A percentile compares a stretch with the other conserved stretches of the same genome.
Conservation (phyloP, 1,140 invertebrate species). For the Tetramorium alpestre region DNA sequence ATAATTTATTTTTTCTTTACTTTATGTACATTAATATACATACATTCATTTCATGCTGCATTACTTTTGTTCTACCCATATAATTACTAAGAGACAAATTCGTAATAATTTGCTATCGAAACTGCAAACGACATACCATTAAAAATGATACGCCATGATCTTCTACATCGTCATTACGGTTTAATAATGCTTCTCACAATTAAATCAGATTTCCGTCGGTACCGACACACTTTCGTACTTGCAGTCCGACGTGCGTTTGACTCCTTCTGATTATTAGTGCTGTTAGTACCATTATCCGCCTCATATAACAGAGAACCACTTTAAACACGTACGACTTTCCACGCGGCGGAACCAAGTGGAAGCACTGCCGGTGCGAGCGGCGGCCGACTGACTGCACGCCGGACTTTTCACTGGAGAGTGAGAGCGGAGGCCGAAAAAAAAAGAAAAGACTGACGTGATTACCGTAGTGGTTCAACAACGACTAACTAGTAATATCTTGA, state of each 20-base stretch:
- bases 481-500: neutral
- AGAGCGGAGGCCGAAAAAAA: neutral
- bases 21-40: neutral
- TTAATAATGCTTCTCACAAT: neutral
- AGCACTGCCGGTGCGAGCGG: neutral
- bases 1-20: neutral
- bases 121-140: neutral
- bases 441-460: conserved; percentile 2
- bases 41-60: neutral
- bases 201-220: neutral
- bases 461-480: neutral
- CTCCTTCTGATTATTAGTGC: conserved; percentile 22
- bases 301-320: neutral
- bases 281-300: conserved; percentile 18
- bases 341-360: neutral
- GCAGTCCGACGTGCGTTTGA: neutral
- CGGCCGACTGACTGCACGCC: neutral
- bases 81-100: neutral
- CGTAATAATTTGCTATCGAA: neutral
- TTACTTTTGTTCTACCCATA: neutral
- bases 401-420: conserved; percentile 28
- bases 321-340: conserved; percentile 10
- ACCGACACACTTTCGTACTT: conserved; percentile 9
- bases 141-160: neutral
- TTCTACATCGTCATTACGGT: neutral